A percentile compares a stretch with the other conserved stretches of the same genome.
Evolutionary conservation across 53 echinoderm and acorn worm species (phyloP).

Genomic region (Antedon mediterranea): DNA sequence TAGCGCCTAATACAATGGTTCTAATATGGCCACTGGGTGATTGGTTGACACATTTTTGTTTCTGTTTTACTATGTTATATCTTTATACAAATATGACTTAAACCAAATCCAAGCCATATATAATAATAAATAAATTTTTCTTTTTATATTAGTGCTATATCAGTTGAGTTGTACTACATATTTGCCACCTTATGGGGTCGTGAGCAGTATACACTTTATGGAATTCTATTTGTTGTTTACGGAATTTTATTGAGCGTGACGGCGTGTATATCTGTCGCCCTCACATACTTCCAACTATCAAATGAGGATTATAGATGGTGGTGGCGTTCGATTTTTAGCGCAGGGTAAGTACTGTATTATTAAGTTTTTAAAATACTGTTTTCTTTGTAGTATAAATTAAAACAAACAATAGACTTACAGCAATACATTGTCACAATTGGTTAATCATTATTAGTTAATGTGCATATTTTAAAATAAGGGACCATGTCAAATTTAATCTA

Average conservation of each 20-base stretch:
- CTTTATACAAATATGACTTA: neutral
- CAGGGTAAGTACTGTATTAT: constrained; percentile 56
- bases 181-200: constrained; percentile 97
- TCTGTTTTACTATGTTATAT: too few species aligned
- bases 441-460: too few species aligned
- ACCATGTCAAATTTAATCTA: too few species aligned
- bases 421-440: too few species aligned
- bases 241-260: constrained; percentile 93
- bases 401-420: too few species aligned
- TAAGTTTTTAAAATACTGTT: too few species aligned
- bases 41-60: too few species aligned
- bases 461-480: too few species aligned
- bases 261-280: constrained; percentile 90
- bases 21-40: too few species aligned
- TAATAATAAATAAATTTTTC: neutral
- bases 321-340: constrained; percentile 97
- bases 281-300: constrained; percentile 91
- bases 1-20: too few species aligned
- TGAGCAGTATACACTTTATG: constrained; percentile 93
- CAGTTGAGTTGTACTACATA: constrained; percentile 98
- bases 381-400: too few species aligned
- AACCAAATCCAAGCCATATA: too few species aligned
- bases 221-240: constrained; percentile 92
- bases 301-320: constrained; percentile 95
- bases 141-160: constrained; percentile 73